Base-by-base conservation (phyloP, 1,140 invertebrate genomes). In the Macrobrachium nipponense region DNA sequence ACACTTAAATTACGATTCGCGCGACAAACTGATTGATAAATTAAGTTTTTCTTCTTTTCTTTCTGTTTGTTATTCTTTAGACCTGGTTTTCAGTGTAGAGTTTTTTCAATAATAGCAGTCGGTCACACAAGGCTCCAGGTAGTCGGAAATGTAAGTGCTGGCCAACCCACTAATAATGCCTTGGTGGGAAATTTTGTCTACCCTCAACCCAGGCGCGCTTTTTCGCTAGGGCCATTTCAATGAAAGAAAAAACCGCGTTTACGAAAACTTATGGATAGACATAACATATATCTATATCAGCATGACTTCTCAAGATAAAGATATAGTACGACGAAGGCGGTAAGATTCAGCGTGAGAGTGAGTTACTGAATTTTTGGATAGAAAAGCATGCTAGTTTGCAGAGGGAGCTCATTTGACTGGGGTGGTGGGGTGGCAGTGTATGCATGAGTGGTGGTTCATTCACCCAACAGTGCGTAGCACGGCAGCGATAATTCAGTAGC, bases 151-250 rank as follows among this genome's bases (percentile, higher is more conserved):
- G 72, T 20, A 75, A 75, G 72, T 75, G 44, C 72, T 18, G 72
- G 20, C 27, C 18, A 75, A 18, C 72, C 72, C 44, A 75, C 72
- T 51, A 75, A 75, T 75, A 36, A 75, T 51, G 72, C 72, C 72
- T 75, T 43, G 44, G 27, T 75, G 27, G 43, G 27, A 75, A 75
- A 51, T 27, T 75, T 75, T 43, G 72, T 75, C 72, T 75, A 43
- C 72, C 72, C 72, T 75, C 72, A 75, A 75, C 72, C 43, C 72
- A 43, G 72, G 72, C 72, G 72, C 72, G 72, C 72, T 75, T 75
- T 75, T 75, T 75, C 20, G 72, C n/a, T 43, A 43, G 17, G 43
- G 18, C 72, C 23, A 75, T 75, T 75, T 75, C 43, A 2, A 36
- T 8, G 12, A 43, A 18, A 20, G 23, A 75, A 17, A 44, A 75